phyloP scores from a whole-genome alignment of 2,797 vertebrate species.

The Myripristis murdjan region DNA sequence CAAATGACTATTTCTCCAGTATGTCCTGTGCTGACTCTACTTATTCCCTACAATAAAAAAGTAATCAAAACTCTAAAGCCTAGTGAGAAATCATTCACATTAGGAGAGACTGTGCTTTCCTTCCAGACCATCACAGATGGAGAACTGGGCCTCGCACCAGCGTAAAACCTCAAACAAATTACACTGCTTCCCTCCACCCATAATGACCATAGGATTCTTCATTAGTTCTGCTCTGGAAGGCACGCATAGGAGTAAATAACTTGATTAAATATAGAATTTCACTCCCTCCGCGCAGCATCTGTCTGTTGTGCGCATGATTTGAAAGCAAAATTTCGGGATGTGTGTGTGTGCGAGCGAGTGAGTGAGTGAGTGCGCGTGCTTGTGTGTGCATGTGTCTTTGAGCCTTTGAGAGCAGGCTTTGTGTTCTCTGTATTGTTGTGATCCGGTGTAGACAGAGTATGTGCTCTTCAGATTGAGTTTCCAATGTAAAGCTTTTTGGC shows the following conservation, averaged over 20 bases:
- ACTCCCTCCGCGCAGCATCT: slow-evolving; percentile 28
- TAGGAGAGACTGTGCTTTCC: slow-evolving; percentile 49
- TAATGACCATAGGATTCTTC: slow-evolving; percentile 56
- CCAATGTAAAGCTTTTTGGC: slow-evolving; percentile 77
- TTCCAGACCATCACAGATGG: slow-evolving; percentile 72
- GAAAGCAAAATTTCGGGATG: slow-evolving; percentile 15
- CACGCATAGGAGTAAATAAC: slow-evolving; percentile 53
- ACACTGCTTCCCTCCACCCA: slow-evolving; percentile 60
- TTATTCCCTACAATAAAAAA: slow-evolving; percentile 55
- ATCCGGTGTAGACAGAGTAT: slow-evolving; percentile 54
- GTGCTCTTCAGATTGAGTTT: slow-evolving; percentile 75
- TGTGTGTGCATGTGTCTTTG: slow-evolving; percentile 9
- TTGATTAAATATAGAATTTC: slow-evolving; percentile 62
- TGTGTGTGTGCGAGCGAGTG: slow-evolving; percentile 4
- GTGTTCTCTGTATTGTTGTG: slow-evolving; percentile 35
- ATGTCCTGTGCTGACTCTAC: slow-evolving; percentile 44
- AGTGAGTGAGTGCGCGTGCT: not conserved
- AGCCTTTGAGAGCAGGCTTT: slow-evolving; percentile 32
- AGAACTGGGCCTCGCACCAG: slow-evolving; percentile 71
- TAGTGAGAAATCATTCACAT: slow-evolving; percentile 54
- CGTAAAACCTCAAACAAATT: slow-evolving; percentile 77
- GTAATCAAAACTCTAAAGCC: slow-evolving; percentile 39
- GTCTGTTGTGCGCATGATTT: slow-evolving; percentile 11
- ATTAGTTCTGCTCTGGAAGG: slow-evolving; percentile 53
- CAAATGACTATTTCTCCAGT: slow-evolving; percentile 31